phyloP scores from a whole-genome alignment of 2,888 invertebrate species.

The Aphidoletes aphidimyza region DNA sequence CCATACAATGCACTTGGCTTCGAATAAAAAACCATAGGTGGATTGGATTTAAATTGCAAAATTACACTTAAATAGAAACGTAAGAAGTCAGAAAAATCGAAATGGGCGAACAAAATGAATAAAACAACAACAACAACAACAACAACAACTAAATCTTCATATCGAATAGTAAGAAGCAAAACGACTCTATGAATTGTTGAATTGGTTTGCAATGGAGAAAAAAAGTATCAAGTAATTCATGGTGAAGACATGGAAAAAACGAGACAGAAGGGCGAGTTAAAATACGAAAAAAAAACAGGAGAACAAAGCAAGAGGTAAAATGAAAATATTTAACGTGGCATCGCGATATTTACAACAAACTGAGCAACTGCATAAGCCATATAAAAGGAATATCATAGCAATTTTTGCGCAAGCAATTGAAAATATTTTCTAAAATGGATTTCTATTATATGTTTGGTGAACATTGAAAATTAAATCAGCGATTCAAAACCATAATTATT shows the following conservation, averaged over 20 bases:
- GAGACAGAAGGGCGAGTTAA: neutral
- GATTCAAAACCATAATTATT: constrained; percentile 53
- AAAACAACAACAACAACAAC: too few relatives aligned
- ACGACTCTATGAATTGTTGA: neutral
- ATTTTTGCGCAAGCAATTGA: constrained; percentile 53
- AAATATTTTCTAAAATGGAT: constrained; percentile 54
- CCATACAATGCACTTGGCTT: neutral
- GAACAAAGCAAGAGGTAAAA: constrained; percentile 50
- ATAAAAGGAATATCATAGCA: constrained; percentile 22
- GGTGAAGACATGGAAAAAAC: neutral
- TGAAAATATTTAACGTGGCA: constrained; percentile 36
- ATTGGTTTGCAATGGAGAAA: constrained; percentile 7
- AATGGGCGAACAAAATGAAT: constrained; percentile 27
- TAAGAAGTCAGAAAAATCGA: constrained; percentile 40
- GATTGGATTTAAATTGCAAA: constrained; percentile 46
- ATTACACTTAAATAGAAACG: constrained; percentile 48
- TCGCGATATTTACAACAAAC: constrained; percentile 26
- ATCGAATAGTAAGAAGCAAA: constrained; percentile 22
- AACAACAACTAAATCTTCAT: constrained; percentile 43
- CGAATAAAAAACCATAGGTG: constrained; percentile 22
- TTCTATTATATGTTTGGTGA: constrained; percentile 54
- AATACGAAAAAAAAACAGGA: neutral
- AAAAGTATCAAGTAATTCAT: neutral
- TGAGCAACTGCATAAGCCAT: neutral
- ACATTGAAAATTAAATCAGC: constrained; percentile 54